Conservation (phyloP, 2,888 invertebrate genomes). For the Bhutanitis thaidina region DNA sequence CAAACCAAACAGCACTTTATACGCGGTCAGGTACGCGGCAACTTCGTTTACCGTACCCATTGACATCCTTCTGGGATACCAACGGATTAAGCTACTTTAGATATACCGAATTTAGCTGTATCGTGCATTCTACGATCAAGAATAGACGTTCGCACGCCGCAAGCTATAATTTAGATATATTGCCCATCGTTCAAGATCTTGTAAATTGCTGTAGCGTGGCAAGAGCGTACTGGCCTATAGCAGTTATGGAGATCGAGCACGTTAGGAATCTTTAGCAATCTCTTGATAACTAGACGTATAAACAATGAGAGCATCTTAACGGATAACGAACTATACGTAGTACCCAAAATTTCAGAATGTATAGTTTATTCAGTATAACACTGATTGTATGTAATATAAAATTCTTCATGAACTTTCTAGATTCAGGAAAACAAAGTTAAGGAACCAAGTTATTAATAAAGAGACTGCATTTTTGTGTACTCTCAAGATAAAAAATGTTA, state of each 20-base stretch:
- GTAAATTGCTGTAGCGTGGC: conserved; percentile 45
- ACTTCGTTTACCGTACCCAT: conserved; percentile 28
- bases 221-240: conserved; percentile 35
- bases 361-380: background rate
- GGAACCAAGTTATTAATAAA: too few relatives aligned
- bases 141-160: conserved; percentile 43
- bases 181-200: conserved; percentile 55
- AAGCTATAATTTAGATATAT: conserved; percentile 52
- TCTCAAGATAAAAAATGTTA: too few relatives aligned
- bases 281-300: conserved; percentile 50
- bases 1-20: conserved; percentile 53
- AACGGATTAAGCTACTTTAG: conserved; percentile 23
- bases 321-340: conserved; percentile 39
- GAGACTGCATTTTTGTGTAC: too few relatives aligned
- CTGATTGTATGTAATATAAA: too few relatives aligned
- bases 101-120: conserved; percentile 5
- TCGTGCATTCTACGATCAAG: conserved; percentile 7
- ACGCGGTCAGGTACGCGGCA: conserved; percentile 52
- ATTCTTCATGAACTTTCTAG: too few relatives aligned
- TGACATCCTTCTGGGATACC: conserved; percentile 24
- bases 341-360: conserved; percentile 19
- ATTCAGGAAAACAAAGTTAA: background rate
- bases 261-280: conserved; percentile 25
- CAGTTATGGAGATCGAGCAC: conserved; percentile 23
- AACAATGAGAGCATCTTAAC: conserved; percentile 63